phyloP scores from a whole-genome alignment of 2,113 vertebrate genomes.

The Poecile atricapillus region DNA sequence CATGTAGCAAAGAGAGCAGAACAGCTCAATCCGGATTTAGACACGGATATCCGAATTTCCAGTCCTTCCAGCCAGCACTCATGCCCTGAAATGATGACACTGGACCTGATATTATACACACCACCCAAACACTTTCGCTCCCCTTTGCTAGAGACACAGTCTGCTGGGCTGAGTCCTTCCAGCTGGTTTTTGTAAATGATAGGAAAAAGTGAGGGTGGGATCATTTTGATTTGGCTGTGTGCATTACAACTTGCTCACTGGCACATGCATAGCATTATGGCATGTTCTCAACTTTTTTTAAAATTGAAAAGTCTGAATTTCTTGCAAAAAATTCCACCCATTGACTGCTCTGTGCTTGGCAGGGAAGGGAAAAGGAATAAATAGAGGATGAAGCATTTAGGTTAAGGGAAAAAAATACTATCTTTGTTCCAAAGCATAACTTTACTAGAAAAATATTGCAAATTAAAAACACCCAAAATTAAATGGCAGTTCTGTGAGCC shows the following conservation, averaged over 20 bases:
- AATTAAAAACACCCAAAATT: background rate
- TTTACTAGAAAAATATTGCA: background rate
- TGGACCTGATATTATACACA: background rate
- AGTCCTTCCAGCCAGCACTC: background rate
- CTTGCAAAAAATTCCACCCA: conserved; percentile 25
- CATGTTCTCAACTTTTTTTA: background rate
- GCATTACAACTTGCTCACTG: background rate
- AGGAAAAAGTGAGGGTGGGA: background rate
- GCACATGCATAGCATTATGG: background rate
- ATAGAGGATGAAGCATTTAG: background rate
- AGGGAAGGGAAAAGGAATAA: background rate
- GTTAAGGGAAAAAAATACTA: background rate
- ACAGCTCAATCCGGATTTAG: background rate
- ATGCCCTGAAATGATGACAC: background rate
- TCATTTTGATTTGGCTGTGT: background rate
- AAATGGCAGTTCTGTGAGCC: background rate
- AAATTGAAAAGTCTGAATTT: conserved; percentile 29
- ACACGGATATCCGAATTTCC: background rate
- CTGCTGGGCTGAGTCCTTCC: background rate
- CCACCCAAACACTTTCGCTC: background rate
- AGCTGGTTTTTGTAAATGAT: background rate
- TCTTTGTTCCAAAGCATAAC: background rate
- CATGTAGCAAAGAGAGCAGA: background rate
- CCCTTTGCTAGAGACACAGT: background rate
- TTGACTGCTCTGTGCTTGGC: conserved; percentile 48